Evolutionary conservation across 1,140 invertebrate genomes (phyloP), one percentile per base, ranked within the genome.

Genomic region (Aphaenogaster floridana): DNA sequence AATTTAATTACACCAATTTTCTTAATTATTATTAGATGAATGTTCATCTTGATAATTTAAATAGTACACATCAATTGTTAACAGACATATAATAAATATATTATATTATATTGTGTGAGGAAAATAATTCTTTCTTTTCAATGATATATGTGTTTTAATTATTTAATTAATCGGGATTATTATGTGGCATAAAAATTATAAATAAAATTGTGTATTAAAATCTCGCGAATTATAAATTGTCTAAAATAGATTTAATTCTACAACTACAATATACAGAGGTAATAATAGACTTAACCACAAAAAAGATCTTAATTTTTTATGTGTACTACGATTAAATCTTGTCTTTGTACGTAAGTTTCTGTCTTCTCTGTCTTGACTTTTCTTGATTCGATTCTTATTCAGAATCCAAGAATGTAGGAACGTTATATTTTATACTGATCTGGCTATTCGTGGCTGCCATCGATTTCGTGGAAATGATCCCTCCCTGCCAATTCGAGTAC

Each of bases 1-100:
- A 84, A 84, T 76, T 48, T 83, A 28, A 83, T 74, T 74, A 52
- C 13, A 13, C 42, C 1, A 17, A 81, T 57, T 72, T 81, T 72
- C 66, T 42, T 71, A 6, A 80, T 57, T 66, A 45, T 61, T 28
- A 9, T 17, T 28, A 59, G 39, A 28, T 39, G 5, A 39, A 9
- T 4, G 39, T 36, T n/a, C n/a, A 39, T 52, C 34, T 50, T n/a
- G 45, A 52, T 77, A 45, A 45, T 45, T 68, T 15, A 4, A n/a
- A 52, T 0, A 13, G 21, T 36, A 13, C 13, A 39, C 5, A 17
- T 48, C 17, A 50, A n/a, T 64, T 78, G 13, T 48, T 34, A 48
- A 6, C 42, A n/a, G 4, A 9, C 34, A 3, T 48, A 61, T 63
- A 61, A 45, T 50, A 72, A n/a, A 52, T 72, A 3, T 42, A 57